These are phyloP conservation scores for Lasioglossum baleicum DNA, from an alignment of 1,140 invertebrate genomes.

Conservation along the genomic window DNA sequence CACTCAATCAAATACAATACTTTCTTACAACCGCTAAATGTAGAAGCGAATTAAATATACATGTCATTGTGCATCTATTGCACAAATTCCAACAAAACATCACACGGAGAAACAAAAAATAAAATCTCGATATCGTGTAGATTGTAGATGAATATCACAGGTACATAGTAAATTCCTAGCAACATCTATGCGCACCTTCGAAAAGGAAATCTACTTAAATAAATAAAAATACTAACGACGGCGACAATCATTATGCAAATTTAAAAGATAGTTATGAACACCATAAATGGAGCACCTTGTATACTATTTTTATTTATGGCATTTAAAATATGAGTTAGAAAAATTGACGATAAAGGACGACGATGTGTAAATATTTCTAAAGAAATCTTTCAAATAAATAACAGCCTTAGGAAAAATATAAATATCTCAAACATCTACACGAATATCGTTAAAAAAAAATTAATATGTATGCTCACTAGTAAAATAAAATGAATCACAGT, in stretches of 20 bases:
- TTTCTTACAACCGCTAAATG: slow-evolving; percentile 5
- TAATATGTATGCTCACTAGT: slow-evolving; percentile 19
- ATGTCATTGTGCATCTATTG: slow-evolving; percentile 17
- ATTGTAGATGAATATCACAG: slow-evolving; percentile 33
- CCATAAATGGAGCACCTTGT: slow-evolving; percentile 55
- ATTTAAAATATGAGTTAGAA: background rate
- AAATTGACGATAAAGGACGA: slow-evolving; percentile 15
- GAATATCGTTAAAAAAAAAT: background rate
- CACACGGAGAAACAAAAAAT: background rate
- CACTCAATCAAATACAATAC: slow-evolving; percentile 28
- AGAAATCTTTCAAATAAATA: background rate
- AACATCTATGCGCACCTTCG: background rate
- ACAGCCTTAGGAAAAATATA: background rate
- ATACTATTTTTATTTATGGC: slow-evolving; percentile 37
- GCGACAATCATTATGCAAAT: slow-evolving; percentile 14
- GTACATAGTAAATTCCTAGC: slow-evolving; percentile 17
- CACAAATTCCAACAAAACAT: background rate
- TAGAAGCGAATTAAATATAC: background rate
- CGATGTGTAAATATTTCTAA: slow-evolving; percentile 15
- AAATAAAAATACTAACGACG: background rate
- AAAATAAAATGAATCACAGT: slow-evolving; percentile 48
- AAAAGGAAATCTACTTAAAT: slow-evolving; percentile 11
- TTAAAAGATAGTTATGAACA: slow-evolving; percentile 55
- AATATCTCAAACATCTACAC: slow-evolving; percentile 10
- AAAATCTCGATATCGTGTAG: slow-evolving; percentile 17